Conservation (phyloP, 2,888 invertebrate species). For the Tenthredo amoena region DNA sequence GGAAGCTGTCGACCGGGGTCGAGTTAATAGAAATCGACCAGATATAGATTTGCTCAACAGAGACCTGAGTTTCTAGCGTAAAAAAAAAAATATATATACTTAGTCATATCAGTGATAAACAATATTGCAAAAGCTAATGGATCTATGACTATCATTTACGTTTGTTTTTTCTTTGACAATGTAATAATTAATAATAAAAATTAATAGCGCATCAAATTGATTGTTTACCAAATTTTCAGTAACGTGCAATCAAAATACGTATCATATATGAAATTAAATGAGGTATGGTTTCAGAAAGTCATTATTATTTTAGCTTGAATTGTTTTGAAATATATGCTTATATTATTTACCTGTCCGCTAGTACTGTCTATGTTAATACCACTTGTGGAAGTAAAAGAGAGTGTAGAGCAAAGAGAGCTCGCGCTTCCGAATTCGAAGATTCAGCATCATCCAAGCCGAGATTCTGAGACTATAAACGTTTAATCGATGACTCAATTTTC, state of each 20-base stretch:
- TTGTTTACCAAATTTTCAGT: not conserved
- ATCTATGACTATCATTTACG: not conserved
- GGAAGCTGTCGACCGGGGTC: not conserved
- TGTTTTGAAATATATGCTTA: conserved; percentile 1
- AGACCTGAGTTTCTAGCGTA: not conserved
- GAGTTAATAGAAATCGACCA: conserved; percentile 19
- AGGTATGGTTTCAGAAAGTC: not conserved
- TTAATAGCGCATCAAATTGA: not conserved
- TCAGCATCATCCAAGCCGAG: not conserved
- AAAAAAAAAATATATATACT: too few relatives aligned
- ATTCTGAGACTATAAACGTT: not conserved
- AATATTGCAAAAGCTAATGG: too few relatives aligned
- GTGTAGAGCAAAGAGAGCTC: not conserved
- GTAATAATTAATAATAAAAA: not conserved
- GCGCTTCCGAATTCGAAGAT: not conserved
- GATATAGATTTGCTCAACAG: not conserved
- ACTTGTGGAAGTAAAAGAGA: not conserved
- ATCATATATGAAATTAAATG: not conserved
- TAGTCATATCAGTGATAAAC: too few relatives aligned
- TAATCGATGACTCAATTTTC: not conserved
- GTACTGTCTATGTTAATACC: not conserved
- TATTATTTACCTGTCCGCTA: conserved; percentile 13
- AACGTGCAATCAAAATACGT: not conserved
- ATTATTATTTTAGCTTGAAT: conserved; percentile 1
- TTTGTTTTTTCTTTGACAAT: not conserved